These are phyloP conservation scores for Thymelicus sylvestris DNA, from an alignment of 2,888 invertebrate species.

Conservation along the genomic window DNA sequence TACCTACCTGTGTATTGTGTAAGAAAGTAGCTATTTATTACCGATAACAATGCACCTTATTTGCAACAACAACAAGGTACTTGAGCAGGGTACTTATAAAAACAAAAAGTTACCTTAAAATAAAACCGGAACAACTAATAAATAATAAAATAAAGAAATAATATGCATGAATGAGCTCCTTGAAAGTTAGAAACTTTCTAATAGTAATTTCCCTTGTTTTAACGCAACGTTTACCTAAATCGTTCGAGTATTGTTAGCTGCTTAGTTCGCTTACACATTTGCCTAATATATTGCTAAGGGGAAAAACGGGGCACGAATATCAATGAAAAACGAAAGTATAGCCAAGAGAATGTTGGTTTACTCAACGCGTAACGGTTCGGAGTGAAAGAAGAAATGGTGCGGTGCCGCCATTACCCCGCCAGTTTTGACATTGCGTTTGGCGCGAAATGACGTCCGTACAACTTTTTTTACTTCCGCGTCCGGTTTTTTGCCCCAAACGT, in stretches of 20 bases:
- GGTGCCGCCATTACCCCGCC: slow-evolving; percentile 46
- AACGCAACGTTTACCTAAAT: slow-evolving; percentile 28
- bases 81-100: not conserved
- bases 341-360: slow-evolving; percentile 20
- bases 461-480: slow-evolving; percentile 38
- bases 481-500: slow-evolving; percentile 33
- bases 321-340: slow-evolving; percentile 54
- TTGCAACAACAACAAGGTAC: no score
- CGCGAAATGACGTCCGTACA: slow-evolving; percentile 59
- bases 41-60: no score
- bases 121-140: slow-evolving; percentile 29
- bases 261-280: slow-evolving; percentile 19
- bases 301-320: slow-evolving; percentile 57
- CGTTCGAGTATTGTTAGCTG: slow-evolving; percentile 41
- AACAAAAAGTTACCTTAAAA: slow-evolving; percentile 16
- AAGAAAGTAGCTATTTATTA: no score
- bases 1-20: no score
- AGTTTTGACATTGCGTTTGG: slow-evolving; percentile 56
- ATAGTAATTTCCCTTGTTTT: slow-evolving; percentile 25
- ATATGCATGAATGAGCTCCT: slow-evolving; percentile 35
- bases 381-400: slow-evolving; percentile 74
- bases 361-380: slow-evolving; percentile 24
- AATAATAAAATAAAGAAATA: slow-evolving; percentile 6
- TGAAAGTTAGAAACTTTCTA: slow-evolving; percentile 31
- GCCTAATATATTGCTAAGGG: slow-evolving; percentile 33